Conservation (phyloP, 2,888 invertebrate species). For the Laspeyria flexula region DNA sequence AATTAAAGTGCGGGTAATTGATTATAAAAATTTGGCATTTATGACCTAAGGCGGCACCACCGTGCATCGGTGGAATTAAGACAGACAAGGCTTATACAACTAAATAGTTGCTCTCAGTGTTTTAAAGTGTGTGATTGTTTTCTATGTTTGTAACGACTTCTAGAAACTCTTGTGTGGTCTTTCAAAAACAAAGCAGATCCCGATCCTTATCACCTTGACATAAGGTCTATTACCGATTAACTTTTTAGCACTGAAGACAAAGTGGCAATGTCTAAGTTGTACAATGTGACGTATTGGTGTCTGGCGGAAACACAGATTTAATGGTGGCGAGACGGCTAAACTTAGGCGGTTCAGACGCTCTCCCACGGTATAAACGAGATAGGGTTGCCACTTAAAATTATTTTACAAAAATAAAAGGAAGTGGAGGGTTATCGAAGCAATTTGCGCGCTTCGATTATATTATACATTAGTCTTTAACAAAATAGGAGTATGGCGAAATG, state of each 20-base stretch:
- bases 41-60: no score
- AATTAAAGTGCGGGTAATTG: no score
- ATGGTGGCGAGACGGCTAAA: slow-evolving; percentile 16
- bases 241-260: not conserved
- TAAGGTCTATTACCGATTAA: not conserved
- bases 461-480: no score
- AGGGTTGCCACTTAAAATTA: slow-evolving; percentile 15
- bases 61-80: no score
- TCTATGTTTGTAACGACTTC: no score
- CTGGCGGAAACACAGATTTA: slow-evolving; percentile 26
- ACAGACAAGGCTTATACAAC: no score
- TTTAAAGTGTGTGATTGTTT: no score
- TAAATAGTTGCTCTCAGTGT: no score
- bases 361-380: not conserved
- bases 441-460: no score
- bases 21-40: no score
- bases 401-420: not conserved
- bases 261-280: slow-evolving; percentile 3
- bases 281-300: not conserved
- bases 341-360: slow-evolving; percentile 11
- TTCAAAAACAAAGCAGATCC: not conserved
- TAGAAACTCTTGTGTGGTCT: not conserved
- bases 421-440: no score
- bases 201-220: not conserved
- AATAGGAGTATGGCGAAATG: no score